Percentiles rank a stretch among this genome's conserved stretches.
Conservation (phyloP, 2,113 vertebrate genomes). For the Glaucomys volans region DNA sequence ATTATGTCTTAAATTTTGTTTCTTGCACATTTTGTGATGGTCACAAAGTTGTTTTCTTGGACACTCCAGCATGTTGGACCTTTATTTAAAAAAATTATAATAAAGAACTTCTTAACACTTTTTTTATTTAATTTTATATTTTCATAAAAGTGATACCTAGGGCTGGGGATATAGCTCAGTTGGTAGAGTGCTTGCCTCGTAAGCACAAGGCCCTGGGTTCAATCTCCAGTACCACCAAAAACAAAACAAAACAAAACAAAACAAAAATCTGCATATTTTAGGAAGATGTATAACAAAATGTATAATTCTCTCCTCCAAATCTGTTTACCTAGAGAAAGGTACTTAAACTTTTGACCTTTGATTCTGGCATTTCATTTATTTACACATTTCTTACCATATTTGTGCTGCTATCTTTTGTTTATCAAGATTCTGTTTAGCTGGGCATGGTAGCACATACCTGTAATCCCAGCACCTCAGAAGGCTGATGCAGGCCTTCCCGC, state of each 20-base stretch:
- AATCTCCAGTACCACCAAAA: no score
- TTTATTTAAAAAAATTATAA: conserved; percentile 1
- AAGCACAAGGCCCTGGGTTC: no score
- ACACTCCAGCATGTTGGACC: not conserved
- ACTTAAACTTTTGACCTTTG: not conserved
- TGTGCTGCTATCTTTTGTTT: not conserved
- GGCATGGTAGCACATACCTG: no score
- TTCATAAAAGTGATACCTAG: not conserved
- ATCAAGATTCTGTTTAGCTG: not conserved
- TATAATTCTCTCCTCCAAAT: not conserved
- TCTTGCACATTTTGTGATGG: not conserved
- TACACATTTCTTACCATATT: not conserved
- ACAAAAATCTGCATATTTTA: no score
- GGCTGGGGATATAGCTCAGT: no score
- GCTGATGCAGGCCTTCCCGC: no score
- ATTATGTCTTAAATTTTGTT: not conserved
- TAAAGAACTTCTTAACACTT: not conserved
- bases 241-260: no score
- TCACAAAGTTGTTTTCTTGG: not conserved
- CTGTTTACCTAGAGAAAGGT: not conserved
- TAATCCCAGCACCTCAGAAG: no score
- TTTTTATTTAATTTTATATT: not conserved
- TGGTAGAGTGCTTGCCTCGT: no score
- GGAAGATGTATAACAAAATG: not conserved
- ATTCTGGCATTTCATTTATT: not conserved